Evolutionary conservation across 1,140 invertebrate species (phyloP).

Genomic region (Steinernema khuongi): DNA sequence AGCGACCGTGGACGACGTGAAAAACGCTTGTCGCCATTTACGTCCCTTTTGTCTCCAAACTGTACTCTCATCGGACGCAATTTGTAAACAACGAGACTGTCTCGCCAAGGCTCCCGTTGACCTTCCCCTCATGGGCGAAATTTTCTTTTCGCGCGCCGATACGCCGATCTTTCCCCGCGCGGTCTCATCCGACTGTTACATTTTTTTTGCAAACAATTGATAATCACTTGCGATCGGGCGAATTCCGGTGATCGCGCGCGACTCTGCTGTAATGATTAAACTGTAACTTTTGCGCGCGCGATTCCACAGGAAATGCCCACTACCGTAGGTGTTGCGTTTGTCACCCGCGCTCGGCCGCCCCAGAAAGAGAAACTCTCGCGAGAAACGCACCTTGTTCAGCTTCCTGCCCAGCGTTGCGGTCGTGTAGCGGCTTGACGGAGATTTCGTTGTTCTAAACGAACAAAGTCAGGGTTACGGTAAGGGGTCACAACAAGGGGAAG

Average conservation of each 20-base stretch:
- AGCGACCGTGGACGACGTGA: not conserved
- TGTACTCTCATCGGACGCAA: too few relatives aligned
- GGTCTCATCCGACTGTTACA: not conserved
- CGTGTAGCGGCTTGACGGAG: not conserved
- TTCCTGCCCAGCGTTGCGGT: conserved; percentile 22
- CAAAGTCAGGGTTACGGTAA: not conserved
- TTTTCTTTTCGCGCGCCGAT: not conserved
- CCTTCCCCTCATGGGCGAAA: not conserved
- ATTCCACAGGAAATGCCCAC: not conserved
- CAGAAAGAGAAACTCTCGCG: conserved; percentile 18
- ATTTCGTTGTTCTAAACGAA: not conserved
- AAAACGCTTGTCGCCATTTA: too few relatives aligned
- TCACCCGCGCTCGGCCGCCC: conserved; percentile 3
- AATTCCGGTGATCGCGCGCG: not conserved
- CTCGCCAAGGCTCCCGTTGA: too few relatives aligned
- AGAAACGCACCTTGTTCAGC: conserved; percentile 24
- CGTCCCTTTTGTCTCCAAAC: too few relatives aligned
- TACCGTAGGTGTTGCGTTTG: conserved; percentile 22
- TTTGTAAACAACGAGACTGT: not conserved
- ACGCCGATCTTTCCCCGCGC: not conserved
- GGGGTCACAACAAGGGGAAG: not conserved
- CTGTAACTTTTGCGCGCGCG: conserved; percentile 14
- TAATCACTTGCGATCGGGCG: not conserved
- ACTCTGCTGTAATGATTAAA: conserved; percentile 10
- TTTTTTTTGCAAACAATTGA: conserved; percentile 15